Evolutionary conservation across 2,888 invertebrate genomes (phyloP), one percentile per base, ranked within the genome.

Genomic region (Plebejus argus): DNA sequence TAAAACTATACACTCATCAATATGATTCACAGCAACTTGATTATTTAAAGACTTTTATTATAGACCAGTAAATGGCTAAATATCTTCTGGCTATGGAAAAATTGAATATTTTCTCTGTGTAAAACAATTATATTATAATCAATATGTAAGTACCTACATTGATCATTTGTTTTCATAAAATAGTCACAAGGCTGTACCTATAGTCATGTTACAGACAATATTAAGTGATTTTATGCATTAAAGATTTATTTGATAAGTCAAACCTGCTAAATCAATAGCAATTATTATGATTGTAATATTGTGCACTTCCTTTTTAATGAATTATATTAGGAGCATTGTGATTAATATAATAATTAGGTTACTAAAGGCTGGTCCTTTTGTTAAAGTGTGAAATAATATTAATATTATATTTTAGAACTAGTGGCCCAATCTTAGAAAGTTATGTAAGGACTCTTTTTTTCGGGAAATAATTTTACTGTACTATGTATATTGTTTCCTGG

Each of bases 331-430:
- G 66, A 66, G 5, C 72, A 74, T 49, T 74, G 74, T 74, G 53
- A 74, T 74, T 74, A 15, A 61, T 61, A 66, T 66, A 28, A 66
- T 66, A 28, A 66, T 66, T 28, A 28, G 23, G 28, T 18, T 66
- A 70, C 71, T 74, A 7, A 74, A 74, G 74, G 74, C 74, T 74
- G 74, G 74, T 49, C 74, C 53, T 74, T 74, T 39, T 15, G 45
- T 45, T 39, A 35, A 71, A 45, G 20, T 66, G 66, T 66, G 28
- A 28, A 66, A 61, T 61, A 61, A 61, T 61, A 23, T 61, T 61
- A 61, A 23, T 23, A 66, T 66, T 66, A 15, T n/a, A n/a, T n/a
- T 66, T 33, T 66, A 66, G 66, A 66, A 66, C 66, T 66, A 66
- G 66, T 66, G 18, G 15, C 66, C 15, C 28, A 33, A 18, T 66